Base-by-base conservation (phyloP, 2,888 invertebrate genomes). In the Stenolophus ochropezus region DNA sequence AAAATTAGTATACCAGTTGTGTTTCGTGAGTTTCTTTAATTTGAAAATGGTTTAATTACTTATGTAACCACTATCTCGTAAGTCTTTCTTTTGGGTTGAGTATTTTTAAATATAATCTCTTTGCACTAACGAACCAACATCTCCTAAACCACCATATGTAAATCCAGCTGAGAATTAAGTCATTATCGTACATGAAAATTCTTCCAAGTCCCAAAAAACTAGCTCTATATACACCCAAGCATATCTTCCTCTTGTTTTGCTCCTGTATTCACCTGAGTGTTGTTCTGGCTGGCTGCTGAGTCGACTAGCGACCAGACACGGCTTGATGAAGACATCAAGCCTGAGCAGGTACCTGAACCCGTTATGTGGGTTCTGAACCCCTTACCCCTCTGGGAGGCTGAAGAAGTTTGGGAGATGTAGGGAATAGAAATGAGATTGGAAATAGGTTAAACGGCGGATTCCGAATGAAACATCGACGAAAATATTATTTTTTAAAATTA, bases 111-210 rank as follows among this genome's bases (percentile, higher is more conserved):
- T n/a, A n/a, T n/a, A n/a, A n/a, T n/a, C n/a, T n/a, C n/a, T n/a
- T 11, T 42, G 1, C 6, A 42, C 33, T 42, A 8, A 11, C 11
- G 11, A 11, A 42, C 1, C 51, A 49, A 49, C 5, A 53, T 20
- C 8, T 53, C 6, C 61, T 3, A n/a, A 23, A 25, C 61, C 25
- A 25, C 61, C 25, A 61, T 61, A 56, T 56, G 56, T 25, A 61
- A 61, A 61, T 61, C 61, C 61, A 6, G 23, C 18, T 4, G 58
- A 77, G 58, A 77, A 77, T 77, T 77, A 77, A 77, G 76, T 77
- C 76, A 77, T 77, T 77, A 77, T 77, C 76, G 61, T 77, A 77
- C 56, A 77, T 61, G 76, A 61, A 77, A 77, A 77, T 77, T 77
- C 76, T 61, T 77, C 75, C 76, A 77, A 77, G 58, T 61, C 76